These are phyloP conservation scores for Garra rufa DNA, from an alignment of 2,113 vertebrate species.

Conservation along the genomic window DNA sequence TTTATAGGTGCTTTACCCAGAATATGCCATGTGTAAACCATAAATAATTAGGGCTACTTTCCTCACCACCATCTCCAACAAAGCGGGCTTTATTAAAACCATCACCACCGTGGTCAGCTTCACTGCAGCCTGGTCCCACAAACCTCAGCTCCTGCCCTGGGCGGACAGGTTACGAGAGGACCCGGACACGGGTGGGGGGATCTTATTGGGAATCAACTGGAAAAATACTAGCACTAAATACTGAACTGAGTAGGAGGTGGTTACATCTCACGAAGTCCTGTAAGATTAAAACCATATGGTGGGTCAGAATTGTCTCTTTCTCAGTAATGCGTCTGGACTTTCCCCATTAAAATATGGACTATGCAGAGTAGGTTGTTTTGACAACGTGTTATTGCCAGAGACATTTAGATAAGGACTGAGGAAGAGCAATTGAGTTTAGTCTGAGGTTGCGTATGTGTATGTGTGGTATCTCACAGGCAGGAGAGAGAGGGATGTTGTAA, in stretches of 20 bases:
- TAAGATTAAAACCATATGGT: constrained; percentile 51
- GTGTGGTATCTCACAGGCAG: constrained; percentile 36
- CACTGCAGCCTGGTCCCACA: constrained; percentile 33
- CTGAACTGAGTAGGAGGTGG: constrained; percentile 40
- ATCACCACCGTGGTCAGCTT: constrained; percentile 44
- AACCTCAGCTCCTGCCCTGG: constrained; percentile 4
- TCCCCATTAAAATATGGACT: constrained; percentile 18
- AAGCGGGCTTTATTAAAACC: constrained; percentile 54
- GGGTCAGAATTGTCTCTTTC: constrained; percentile 25
- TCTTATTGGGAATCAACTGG: constrained; percentile 48
- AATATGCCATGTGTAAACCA: constrained; percentile 51
- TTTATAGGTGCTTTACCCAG: constrained; percentile 57
- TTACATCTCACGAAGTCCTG: constrained; percentile 22
- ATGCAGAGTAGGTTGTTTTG: constrained; percentile 31
- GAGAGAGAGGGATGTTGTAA: constrained; percentile 32
- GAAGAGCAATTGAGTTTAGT: constrained; percentile 36
- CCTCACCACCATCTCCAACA: constrained; percentile 51
- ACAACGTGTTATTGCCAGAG: constrained; percentile 29
- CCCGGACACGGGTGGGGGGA: constrained; percentile 30
- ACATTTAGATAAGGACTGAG: constrained; percentile 28
- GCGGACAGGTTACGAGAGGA: constrained; percentile 32
- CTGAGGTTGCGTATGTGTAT: constrained; percentile 26
- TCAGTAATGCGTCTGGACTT: constrained; percentile 25
- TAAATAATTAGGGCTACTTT: constrained; percentile 58
- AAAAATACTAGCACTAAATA: constrained; percentile 54